Percentiles rank a stretch among this genome's conserved stretches.
Evolutionary conservation across 2,797 vertebrate species (phyloP).

Genomic region (Pagetopsis macropterus): DNA sequence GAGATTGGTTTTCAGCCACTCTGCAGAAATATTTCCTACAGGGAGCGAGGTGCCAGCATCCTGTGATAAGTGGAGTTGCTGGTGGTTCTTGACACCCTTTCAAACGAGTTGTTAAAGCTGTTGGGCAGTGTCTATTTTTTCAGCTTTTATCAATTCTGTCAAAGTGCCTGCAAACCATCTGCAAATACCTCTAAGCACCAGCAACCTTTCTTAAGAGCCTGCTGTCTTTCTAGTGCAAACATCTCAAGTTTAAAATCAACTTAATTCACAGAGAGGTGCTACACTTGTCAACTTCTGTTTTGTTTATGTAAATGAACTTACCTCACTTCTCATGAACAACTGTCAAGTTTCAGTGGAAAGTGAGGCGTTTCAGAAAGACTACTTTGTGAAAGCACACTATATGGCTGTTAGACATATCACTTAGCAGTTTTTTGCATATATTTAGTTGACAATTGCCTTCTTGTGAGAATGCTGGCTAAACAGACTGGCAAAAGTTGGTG

Average conservation of each 20-base stretch:
- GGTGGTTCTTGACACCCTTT: conserved; percentile 71
- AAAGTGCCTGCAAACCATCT: conserved; percentile 44
- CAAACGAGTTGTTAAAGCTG: conserved; percentile 65
- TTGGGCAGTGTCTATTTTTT: conserved; percentile 45
- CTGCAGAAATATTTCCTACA: conserved; percentile 64
- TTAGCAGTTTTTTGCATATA: neutral
- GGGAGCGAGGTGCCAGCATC: conserved; percentile 69
- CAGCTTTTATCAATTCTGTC: conserved; percentile 54
- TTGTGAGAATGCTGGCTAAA: neutral
- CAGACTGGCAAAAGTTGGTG: neutral
- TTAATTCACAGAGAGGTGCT: conserved; percentile 19
- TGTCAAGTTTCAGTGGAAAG: conserved; percentile 8
- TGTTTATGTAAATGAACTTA: conserved; percentile 25
- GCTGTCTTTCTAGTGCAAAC: conserved; percentile 26
- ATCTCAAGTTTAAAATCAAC: conserved; percentile 28
- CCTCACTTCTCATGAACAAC: conserved; percentile 30
- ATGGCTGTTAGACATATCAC: neutral
- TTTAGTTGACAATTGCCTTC: neutral
- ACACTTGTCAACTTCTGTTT: conserved; percentile 28
- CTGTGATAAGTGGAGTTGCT: conserved; percentile 71
- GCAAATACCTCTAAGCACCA: conserved; percentile 41
- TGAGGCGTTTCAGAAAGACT: neutral
- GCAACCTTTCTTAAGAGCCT: conserved; percentile 18
- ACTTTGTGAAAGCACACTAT: conserved; percentile 3
- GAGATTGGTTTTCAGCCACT: conserved; percentile 70